A percentile compares a stretch with the other conserved stretches of the same genome.
phyloP scores from a whole-genome alignment of 2,888 invertebrate genomes.

The Epinotia ramella region DNA sequence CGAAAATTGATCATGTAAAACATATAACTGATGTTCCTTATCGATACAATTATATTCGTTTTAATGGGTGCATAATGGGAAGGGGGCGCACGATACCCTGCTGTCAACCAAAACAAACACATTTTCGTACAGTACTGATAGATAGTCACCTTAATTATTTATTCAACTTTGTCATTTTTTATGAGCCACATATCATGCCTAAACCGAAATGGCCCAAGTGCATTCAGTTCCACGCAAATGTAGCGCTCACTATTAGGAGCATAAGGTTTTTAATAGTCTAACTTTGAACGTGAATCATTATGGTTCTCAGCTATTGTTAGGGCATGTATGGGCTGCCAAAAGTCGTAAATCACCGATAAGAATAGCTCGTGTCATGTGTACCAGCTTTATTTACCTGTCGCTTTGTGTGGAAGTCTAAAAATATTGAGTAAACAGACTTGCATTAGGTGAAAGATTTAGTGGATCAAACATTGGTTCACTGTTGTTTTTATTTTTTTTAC shows the following conservation, averaged over 20 bases:
- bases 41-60: no score
- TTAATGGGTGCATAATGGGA: no score
- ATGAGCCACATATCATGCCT: background rate
- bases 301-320: background rate
- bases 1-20: no score
- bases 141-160: background rate
- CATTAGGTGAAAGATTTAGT: background rate
- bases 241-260: background rate
- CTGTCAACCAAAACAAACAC: no score
- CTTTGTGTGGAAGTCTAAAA: background rate
- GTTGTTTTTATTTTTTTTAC: no score
- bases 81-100: no score
- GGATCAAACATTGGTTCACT: no score
- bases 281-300: background rate
- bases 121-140: no score
- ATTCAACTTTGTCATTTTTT: background rate
- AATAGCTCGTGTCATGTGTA: background rate
- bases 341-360: background rate
- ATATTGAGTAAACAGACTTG: background rate
- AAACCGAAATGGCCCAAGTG: background rate
- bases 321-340: background rate
- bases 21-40: no score
- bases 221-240: background rate
- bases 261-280: background rate
- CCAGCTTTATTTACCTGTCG: background rate